Evolutionary conservation across 30 jellyfish, hydroid and myxozoan species (phyloP), one percentile per base, ranked within the genome.

Genomic region (Phacellophora camtschatica): DNA sequence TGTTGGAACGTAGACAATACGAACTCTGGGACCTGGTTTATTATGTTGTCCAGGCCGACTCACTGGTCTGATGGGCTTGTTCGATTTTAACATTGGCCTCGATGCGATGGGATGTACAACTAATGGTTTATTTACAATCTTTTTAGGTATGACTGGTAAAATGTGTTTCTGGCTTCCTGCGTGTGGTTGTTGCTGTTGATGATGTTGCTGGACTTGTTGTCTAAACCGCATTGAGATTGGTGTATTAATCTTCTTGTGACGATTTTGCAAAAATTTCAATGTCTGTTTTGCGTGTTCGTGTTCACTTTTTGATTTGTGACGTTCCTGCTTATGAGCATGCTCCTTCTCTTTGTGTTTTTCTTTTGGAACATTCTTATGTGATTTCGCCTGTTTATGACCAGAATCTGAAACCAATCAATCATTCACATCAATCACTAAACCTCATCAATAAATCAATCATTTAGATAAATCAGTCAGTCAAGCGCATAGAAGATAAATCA

Each of bases 161-260:
- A 77, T 77, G 66, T 77, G 81, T 50, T 77, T 77, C 37, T 77
- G 89, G 30, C 48, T 61, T 12, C 81, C 89, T 11, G 82, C 15
- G 25, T 64, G 90, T 37, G 64, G 90, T 45, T 65, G 90, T 32
- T 54, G 86, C 41, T 82, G 94, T 50, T 82, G 86, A n/a, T n/a
- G n/a, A 24, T 64, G 90, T 37, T 79, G 90, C 56, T 65, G 90
- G 31, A 68, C 94, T 55, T 82, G 94, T 50, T 82, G 86, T 50
- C 69, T 82, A 16, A 82, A 34, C 4, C 86, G 85, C 5, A 64
- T 27, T 36, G 80, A 45, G 34, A 81, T 64, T n/a, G 92, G 86
- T 15, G 90, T 48, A 36, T 73, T 54, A 35, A 36, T 42, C 7
- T 51, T 64, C n/a, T 79, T 41, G 42, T 79, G 90, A 22, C 74